These are phyloP conservation scores for Tanypteryx hageni DNA, from an alignment of 2,888 invertebrate genomes.

Conservation along the genomic window DNA sequence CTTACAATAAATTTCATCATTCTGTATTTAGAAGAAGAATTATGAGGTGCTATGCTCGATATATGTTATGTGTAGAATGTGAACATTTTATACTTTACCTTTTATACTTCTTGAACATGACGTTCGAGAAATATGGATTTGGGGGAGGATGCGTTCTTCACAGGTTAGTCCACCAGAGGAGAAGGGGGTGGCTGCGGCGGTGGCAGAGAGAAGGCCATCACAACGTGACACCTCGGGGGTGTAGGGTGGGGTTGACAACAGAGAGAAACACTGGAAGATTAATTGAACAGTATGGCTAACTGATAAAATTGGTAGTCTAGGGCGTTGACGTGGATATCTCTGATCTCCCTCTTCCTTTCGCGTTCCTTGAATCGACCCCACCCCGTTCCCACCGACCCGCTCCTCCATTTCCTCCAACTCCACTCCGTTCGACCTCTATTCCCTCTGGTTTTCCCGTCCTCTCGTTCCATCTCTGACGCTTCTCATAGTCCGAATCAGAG, in stretches of 20 bases:
- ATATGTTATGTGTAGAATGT: too few species aligned
- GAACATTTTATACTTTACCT: too few species aligned
- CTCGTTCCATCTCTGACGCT: neutral
- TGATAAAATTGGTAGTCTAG: conserved; percentile 28
- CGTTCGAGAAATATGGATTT: too few species aligned
- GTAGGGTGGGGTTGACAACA: conserved; percentile 8
- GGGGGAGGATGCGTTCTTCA: neutral
- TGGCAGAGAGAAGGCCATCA: neutral
- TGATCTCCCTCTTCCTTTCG: neutral
- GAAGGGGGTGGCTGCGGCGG: neutral
- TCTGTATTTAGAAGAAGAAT: too few species aligned
- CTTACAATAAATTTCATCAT: too few species aligned
- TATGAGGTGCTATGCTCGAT: too few species aligned
- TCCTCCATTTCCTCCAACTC: too few species aligned
- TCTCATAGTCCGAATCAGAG: too few species aligned
- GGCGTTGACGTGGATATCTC: neutral
- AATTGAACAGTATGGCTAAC: conserved; percentile 44
- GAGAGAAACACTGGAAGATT: conserved; percentile 38
- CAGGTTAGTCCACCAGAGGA: neutral
- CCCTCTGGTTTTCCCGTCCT: neutral
- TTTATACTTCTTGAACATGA: too few species aligned
- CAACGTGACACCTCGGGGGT: neutral
- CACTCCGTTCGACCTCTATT: too few species aligned
- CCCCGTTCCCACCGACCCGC: neutral
- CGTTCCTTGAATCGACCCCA: too few species aligned